Conservation (phyloP, 1,140 invertebrate genomes). For the Bombus confusus region DNA sequence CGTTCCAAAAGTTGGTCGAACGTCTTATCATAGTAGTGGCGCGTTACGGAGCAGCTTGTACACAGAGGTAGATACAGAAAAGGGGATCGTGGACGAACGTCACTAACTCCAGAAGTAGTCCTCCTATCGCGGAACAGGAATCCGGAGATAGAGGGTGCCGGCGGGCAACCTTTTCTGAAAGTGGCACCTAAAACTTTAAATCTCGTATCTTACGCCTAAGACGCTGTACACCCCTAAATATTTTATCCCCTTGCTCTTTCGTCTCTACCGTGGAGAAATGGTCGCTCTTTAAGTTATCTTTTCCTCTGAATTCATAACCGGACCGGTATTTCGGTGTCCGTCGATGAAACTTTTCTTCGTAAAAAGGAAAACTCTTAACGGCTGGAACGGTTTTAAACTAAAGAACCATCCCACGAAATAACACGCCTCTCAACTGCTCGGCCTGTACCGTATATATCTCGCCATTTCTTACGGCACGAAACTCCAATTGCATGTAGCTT, state of each 20-base stretch:
- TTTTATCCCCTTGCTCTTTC: slow-evolving; percentile 23
- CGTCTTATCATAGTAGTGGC: slow-evolving; percentile 4
- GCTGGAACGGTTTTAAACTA: not conserved
- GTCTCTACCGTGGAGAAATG: not conserved
- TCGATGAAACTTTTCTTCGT: slow-evolving; percentile 18
- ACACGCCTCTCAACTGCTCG: not conserved
- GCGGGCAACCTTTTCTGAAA: slow-evolving; percentile 43
- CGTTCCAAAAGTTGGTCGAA: not conserved
- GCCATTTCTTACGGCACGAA: not conserved
- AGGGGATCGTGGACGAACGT: slow-evolving; percentile 3
- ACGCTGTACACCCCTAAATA: slow-evolving; percentile 46
- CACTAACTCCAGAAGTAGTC: slow-evolving; percentile 43
- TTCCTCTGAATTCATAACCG: slow-evolving; percentile 44
- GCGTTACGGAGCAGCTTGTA: not conserved
- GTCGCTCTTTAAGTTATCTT: slow-evolving; percentile 51
- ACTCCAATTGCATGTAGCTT: slow-evolving; percentile 5
- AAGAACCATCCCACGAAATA: slow-evolving; percentile 11
- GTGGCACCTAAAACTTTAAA: slow-evolving; percentile 68
- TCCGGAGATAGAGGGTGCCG: slow-evolving; percentile 52
- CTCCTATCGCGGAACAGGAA: slow-evolving; percentile 45
- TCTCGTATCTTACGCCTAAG: slow-evolving; percentile 60
- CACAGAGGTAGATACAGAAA: slow-evolving; percentile 5
- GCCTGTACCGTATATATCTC: not conserved
- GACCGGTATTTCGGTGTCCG: not conserved
- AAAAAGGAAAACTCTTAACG: slow-evolving; percentile 15